Evolutionary conservation across 2,797 vertebrate genomes (phyloP).

Genomic region (Setipinna tenuifilis): DNA sequence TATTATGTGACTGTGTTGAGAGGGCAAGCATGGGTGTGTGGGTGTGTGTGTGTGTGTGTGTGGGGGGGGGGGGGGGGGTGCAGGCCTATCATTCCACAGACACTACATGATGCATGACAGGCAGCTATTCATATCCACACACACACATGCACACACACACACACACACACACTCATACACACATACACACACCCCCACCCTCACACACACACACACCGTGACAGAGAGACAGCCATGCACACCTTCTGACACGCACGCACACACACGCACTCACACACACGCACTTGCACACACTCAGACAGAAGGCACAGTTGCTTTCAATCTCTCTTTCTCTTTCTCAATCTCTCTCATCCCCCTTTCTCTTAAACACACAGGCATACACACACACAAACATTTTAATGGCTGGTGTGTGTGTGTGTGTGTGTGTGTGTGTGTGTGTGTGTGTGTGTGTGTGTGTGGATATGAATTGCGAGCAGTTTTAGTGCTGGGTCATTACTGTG

Average conservation of each 20-base stretch:
- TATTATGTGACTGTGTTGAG: neutral
- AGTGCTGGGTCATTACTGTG: neutral
- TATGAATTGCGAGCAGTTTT: neutral
- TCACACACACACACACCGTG: neutral
- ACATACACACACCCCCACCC: slow-evolving; percentile 25
- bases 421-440: neutral
- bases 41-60: too few relatives aligned
- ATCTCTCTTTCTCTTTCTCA: neutral
- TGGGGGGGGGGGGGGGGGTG: too few relatives aligned
- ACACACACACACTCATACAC: slow-evolving; percentile 38
- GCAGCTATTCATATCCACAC: slow-evolving; percentile 31
- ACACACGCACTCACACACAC: slow-evolving; percentile 34
- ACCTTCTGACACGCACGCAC: slow-evolving; percentile 42
- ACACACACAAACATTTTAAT: neutral
- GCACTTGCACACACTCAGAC: neutral
- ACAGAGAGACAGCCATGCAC: slow-evolving; percentile 14
- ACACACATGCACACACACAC: slow-evolving; percentile 46
- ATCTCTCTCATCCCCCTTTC: neutral
- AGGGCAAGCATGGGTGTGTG: neutral
- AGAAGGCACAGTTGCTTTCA: neutral
- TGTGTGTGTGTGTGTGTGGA: too few relatives aligned
- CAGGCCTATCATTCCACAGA: neutral
- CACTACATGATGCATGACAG: slow-evolving; percentile 30
- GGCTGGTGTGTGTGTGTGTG: neutral
- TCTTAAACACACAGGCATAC: too few relatives aligned